Evolutionary conservation across 2,113 vertebrate genomes (phyloP).

Genomic region (Tinamus guttatus): DNA sequence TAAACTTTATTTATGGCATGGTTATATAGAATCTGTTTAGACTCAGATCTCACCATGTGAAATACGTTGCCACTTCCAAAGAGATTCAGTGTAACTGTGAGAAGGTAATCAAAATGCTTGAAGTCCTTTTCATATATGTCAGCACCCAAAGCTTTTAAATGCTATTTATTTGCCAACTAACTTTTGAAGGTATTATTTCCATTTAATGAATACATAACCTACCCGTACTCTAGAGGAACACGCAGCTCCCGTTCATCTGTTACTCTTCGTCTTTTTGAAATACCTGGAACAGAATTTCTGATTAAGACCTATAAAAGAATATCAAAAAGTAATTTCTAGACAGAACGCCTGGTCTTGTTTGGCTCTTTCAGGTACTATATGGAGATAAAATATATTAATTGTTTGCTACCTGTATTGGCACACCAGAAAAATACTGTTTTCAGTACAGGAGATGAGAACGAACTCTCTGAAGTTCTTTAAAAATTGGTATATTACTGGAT

Average conservation of each 20-base stretch:
- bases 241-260: slow-evolving; percentile 88
- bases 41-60: background rate
- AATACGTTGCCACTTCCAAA: background rate
- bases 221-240: slow-evolving; percentile 92
- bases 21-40: accelerated
- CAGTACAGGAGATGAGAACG: background rate
- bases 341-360: background rate
- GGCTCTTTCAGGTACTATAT: background rate
- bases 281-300: slow-evolving; percentile 75
- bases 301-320: slow-evolving; percentile 29
- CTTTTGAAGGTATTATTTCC: background rate
- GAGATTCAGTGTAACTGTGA: background rate
- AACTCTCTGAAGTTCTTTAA: background rate
- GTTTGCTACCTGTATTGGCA: background rate
- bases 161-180: background rate
- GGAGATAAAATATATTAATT: background rate
- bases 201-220: slow-evolving; percentile 38
- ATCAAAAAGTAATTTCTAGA: background rate
- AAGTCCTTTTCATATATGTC: background rate
- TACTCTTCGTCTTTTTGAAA: slow-evolving; percentile 87
- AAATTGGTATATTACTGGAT: background rate
- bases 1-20: background rate
- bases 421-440: background rate
- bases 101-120: accelerated
- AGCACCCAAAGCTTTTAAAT: background rate